phyloP scores from a whole-genome alignment of 2,797 vertebrate genomes.

The Emydoidea blandingii region DNA sequence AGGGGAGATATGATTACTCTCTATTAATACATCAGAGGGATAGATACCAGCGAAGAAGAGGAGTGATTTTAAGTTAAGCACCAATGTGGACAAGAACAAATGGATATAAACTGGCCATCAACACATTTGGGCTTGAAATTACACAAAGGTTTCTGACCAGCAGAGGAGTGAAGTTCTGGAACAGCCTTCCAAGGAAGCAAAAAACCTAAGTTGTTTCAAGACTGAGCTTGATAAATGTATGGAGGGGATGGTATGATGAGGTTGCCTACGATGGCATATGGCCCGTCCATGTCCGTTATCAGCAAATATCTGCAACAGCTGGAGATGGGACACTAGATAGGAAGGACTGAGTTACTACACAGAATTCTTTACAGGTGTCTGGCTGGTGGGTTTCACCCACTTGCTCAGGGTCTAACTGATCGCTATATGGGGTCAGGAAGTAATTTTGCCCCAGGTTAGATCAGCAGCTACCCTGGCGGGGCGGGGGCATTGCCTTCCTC shows the following conservation, averaged over 20 bases:
- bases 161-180: background rate
- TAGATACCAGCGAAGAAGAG: background rate
- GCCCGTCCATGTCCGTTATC: background rate
- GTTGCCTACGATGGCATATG: too few species aligned
- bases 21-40: background rate
- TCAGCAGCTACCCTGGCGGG: background rate
- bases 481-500: background rate
- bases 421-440: background rate
- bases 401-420: background rate
- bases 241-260: background rate
- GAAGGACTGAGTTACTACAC: background rate
- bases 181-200: background rate
- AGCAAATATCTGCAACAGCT: background rate
- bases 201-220: background rate
- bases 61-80: background rate
- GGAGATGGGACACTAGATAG: background rate
- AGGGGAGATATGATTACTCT: background rate
- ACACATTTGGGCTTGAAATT: background rate
- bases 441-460: background rate
- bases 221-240: background rate
- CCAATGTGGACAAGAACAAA: background rate
- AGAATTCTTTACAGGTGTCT: background rate
- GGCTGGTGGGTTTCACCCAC: background rate
- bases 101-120: too few species aligned
- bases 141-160: background rate